Evolutionary conservation across 2,113 vertebrate species (phyloP), one percentile per base, ranked within the genome.

Genomic region (Tachycineta bicolor): DNA sequence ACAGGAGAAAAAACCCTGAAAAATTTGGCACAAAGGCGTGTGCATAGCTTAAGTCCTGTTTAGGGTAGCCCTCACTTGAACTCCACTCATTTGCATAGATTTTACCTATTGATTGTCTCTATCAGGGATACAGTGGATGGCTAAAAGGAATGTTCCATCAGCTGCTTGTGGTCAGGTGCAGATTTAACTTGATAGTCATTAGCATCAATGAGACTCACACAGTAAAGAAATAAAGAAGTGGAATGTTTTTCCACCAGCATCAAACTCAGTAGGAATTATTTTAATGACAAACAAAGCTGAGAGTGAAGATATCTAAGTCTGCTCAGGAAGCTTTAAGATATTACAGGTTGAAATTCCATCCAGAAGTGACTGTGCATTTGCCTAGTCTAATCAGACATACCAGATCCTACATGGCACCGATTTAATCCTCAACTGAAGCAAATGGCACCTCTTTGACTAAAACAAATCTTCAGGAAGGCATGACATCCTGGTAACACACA

Each of bases 21-120:
- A 97, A 97, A 94, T 91, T 93, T 87, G 92, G 95, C 92, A 97
- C 96, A 97, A 97, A 97, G 89, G 94, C 89, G 37, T 46, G 77
- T 39, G 96, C 95, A 94, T 67, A 93, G 94, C 83, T 97, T 95
- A 97, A 95, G 64, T 75, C 62, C 79, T 59, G 67, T 47, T 84
- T 37, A 79, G 84, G 83, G 44, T 63, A 97, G 93, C 96, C 95
- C 90, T 90, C 92, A 76, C 77, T 96, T 91, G 94, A 97, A 94
- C 95, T 50, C 91, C 5, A 8, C 73, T 43, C 76, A 93, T 96
- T 97, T 97, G 91, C 96, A 97, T 81, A 74, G 87, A 58, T 93
- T 94, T 94, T 83, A 94, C 91, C 90, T 96, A 93, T 7, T 92
- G 83, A 87, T 75, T 87, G 82, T 94, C 89, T 89, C 89, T 37